Conservation (phyloP, 2,888 invertebrate species). For the Drosophila yooni region DNA sequence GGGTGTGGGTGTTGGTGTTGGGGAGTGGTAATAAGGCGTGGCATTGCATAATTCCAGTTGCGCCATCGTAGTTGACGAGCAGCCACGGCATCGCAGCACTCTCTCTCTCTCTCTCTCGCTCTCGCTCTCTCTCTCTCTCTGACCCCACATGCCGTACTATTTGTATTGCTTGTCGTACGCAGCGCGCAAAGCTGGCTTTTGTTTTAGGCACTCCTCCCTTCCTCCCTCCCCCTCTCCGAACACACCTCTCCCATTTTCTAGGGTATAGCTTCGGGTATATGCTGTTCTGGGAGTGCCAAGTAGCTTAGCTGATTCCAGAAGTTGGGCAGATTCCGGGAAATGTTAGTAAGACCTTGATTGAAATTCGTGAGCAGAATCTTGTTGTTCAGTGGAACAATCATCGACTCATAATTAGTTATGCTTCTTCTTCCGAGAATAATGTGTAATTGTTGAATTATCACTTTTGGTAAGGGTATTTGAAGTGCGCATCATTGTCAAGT, state of each 20-base stretch:
- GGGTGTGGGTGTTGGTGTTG: neutral
- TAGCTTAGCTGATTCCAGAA: neutral
- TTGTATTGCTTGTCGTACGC: constrained; percentile 68
- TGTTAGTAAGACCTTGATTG: neutral
- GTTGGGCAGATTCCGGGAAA: neutral
- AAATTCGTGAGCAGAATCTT: neutral
- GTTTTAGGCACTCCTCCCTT: constrained; percentile 44
- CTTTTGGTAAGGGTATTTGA: constrained; percentile 27
- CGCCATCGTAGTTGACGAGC: constrained; percentile 63
- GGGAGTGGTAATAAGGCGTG: constrained; percentile 47
- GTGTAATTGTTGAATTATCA: no score
- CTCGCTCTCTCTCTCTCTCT: constrained; percentile 16
- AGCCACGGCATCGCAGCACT: constrained; percentile 57
- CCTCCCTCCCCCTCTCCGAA: neutral
- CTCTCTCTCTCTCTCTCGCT: constrained; percentile 16
- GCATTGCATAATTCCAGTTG: constrained; percentile 81
- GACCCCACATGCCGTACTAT: constrained; percentile 27
- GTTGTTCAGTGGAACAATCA: neutral
- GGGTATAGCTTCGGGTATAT: constrained; percentile 2
- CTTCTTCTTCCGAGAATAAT: neutral
- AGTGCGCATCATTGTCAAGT: neutral
- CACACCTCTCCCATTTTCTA: constrained; percentile 4
- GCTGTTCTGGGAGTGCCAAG: constrained; percentile 13
- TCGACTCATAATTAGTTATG: neutral
- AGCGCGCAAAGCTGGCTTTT: constrained; percentile 51